Evolutionary conservation across 1,140 invertebrate genomes (phyloP), one percentile per base, ranked within the genome.

Genomic region (Atopsyche davidsoni): DNA sequence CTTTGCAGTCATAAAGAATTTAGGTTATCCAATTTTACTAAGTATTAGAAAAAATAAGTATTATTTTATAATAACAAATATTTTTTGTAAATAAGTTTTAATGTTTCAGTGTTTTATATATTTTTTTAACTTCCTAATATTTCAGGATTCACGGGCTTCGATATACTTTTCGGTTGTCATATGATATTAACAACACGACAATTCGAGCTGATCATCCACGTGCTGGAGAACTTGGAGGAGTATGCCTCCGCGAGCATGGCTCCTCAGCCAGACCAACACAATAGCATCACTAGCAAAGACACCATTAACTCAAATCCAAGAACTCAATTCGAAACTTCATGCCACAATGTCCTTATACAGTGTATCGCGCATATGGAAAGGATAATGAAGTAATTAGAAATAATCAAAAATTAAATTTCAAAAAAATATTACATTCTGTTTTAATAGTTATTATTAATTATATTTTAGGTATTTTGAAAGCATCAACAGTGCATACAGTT

Each of bases 191-290:
- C 34, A 21, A 43, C 39, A 7, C 48, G 48, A 4, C 40, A 51
- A 23, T 51, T 43, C 24, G 48, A 51, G 13, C 40, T 43, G 11
- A 43, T 51, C 19, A 35, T 40, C 18, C 48, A 51, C n/a, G 28
- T 43, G 7, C 22, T 51, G 24, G 40, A 51, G 18, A 42, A 51
- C 17, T 4, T 51, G 7, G 40, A 51, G 7, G 48, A 51, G n/a
- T 51, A 51, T 23, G 40, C 40, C 3, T 21, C 2, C 3, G 40
- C 28, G 4, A 35, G 25, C 22, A 19, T 40, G 4, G 32, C 3
- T 4, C 32, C 16, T 11, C 32, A 16, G 4, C 32, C n/a, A n/a
- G n/a, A n/a, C n/a, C n/a, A n/a, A n/a, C n/a, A n/a, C n/a, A n/a
- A n/a, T 9, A 28, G 25, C 13, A 9, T 9, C 7, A 28, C 7